Base-by-base conservation (phyloP, 2,797 vertebrate species). In the Oreonectes daqikongensis region DNA sequence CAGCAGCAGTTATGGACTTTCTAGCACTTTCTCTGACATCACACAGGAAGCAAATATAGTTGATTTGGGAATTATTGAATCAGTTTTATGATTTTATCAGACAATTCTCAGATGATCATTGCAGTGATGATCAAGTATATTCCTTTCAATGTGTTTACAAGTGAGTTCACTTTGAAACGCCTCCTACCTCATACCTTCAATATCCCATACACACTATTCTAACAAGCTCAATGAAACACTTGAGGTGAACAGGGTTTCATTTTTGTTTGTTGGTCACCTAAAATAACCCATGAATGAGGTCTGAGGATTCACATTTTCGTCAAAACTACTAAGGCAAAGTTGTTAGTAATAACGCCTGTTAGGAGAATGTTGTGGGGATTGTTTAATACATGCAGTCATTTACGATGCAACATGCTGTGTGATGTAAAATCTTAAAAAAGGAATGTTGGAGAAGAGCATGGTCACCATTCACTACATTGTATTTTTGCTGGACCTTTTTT, bases 81-180 rank as follows among this genome's bases (percentile, higher is more conserved):
- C 75, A 81, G 70, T 78, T 74, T 52, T 69, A 61, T 64, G 72
- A 69, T 69, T 80, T 81, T 53, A 20, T 24, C 20, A 48, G 30
- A 60, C 10, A 8, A 52, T 64, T 63, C 14, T 73, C 32, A 5
- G 35, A 46, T 18, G 35, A 46, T 71, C 10, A 69, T 52, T 61
- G 40, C 20, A 26, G 65, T 55, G 59, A 52, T 66, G 42, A 70
- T 65, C 9, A 17, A 26, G 35, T 70, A 69, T 24, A 68, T 67
- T 70, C 48, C 22, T 50, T 60, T 65, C 17, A 32, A 38, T 64
- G 72, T 66, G 77, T 83, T 83, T 83, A 83, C 79, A 73, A 52
- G 63, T 40, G 46, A 38, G 14, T 7, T 64, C 59, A 53, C 75
- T 63, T 53, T 48, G 48, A 28, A 66, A 61, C 15, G n/a, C 52